Evolutionary conservation across 2,113 vertebrate genomes (phyloP).

Genomic region (Poecilia latipinna): DNA sequence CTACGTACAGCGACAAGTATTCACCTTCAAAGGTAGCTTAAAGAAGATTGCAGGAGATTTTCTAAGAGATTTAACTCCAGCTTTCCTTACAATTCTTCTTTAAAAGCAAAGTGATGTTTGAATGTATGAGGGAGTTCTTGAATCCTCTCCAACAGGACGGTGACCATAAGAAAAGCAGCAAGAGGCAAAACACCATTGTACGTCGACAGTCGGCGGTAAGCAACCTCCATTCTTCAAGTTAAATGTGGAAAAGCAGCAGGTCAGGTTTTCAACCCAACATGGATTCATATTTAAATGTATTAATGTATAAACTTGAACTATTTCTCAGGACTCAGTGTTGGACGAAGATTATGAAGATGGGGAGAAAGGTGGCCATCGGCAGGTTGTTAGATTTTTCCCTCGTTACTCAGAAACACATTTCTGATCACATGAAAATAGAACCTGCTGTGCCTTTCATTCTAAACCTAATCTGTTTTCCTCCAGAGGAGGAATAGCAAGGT

Average conservation of each 20-base stretch:
- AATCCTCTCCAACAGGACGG: constrained; percentile 10
- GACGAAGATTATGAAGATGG: constrained; percentile 21
- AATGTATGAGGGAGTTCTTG: too few species aligned
- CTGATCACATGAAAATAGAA: neutral
- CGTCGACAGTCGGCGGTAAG: constrained; percentile 52
- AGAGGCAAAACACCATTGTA: neutral
- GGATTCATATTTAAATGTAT: neutral
- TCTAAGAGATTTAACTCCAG: neutral
- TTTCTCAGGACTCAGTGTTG: constrained; percentile 40
- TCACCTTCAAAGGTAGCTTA: constrained; percentile 32
- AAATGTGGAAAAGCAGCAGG: neutral
- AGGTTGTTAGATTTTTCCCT: neutral
- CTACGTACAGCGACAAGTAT: neutral
- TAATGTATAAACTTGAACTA: neutral
- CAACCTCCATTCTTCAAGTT: neutral
- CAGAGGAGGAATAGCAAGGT: constrained; percentile 52
- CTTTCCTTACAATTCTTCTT: neutral
- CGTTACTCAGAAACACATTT: neutral
- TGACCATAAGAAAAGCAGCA: neutral
- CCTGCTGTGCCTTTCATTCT: too few species aligned
- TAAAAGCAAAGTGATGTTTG: neutral
- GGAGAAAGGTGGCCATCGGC: neutral
- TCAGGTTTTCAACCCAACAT: neutral
- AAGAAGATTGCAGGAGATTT: neutral
- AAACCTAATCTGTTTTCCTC: neutral